Percentiles rank a stretch among this genome's conserved stretches.
phyloP scores from a whole-genome alignment of 1,140 invertebrate species.

The Drosophila repletoides region DNA sequence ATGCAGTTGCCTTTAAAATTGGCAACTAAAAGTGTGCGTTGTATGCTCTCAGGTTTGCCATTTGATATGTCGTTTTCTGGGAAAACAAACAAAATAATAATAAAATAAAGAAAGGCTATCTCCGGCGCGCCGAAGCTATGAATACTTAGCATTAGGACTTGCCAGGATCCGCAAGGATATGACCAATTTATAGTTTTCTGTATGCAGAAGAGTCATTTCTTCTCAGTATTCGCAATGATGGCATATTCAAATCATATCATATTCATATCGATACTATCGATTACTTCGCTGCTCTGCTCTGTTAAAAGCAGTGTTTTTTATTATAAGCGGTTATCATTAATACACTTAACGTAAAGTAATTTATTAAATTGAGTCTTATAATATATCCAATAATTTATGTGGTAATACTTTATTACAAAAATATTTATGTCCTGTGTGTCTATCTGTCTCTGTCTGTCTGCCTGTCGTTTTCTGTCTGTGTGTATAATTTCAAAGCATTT shows the following conservation, averaged over 20 bases:
- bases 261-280: too few relatives aligned
- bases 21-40: constrained; percentile 15
- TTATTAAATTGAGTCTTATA: constrained; percentile 41
- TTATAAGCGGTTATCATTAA: constrained; percentile 31
- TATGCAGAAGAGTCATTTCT: too few relatives aligned
- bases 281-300: not conserved
- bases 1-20: constrained; percentile 13
- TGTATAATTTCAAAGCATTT: constrained; percentile 16
- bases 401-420: constrained; percentile 39
- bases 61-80: not conserved
- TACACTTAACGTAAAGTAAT: constrained; percentile 23
- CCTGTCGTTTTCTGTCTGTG: constrained; percentile 6
- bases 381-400: constrained; percentile 42
- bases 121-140: not conserved
- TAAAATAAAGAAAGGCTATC: too few relatives aligned
- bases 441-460: not conserved
- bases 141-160: not conserved
- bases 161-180: too few relatives aligned
- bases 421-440: constrained; percentile 33
- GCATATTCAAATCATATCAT: too few relatives aligned
- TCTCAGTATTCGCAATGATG: too few relatives aligned
- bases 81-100: too few relatives aligned
- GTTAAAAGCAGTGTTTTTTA: too few relatives aligned
- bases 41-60: constrained; percentile 15
- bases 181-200: too few relatives aligned